Percentiles rank a stretch among this genome's conserved stretches.
These are phyloP conservation scores for Phymorhynchus buccinoides DNA, from an alignment of 1,140 invertebrate species.

Conservation along the genomic window DNA sequence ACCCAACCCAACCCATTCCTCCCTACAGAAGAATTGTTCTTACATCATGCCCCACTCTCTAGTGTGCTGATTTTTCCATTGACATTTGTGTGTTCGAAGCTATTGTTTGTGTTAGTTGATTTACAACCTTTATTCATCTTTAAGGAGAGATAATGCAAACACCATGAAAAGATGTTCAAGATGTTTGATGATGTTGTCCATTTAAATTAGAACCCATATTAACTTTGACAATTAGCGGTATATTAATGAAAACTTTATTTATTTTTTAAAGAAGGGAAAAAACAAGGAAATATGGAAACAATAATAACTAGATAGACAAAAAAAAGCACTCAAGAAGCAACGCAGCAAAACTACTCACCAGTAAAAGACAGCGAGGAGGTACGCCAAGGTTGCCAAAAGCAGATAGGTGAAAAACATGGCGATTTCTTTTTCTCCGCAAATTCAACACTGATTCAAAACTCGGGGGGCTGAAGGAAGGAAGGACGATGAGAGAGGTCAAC, in stretches of 20 bases:
- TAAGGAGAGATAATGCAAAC: too few species aligned
- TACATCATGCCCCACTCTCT: background rate
- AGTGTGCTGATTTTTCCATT: background rate
- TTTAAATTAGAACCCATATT: background rate
- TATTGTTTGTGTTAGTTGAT: background rate
- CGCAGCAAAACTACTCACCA: slow-evolving; percentile 33
- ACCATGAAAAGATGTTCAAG: too few species aligned
- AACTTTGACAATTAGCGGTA: background rate
- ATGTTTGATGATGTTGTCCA: background rate
- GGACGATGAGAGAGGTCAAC: background rate
- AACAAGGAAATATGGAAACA: background rate
- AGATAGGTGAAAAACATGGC: slow-evolving; percentile 25
- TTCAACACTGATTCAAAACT: background rate
- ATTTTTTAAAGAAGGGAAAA: background rate
- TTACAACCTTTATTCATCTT: too few species aligned
- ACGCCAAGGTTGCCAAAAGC: slow-evolving; percentile 26
- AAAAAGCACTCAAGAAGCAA: background rate
- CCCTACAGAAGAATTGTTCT: background rate
- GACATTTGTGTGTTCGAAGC: background rate
- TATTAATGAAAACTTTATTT: background rate
- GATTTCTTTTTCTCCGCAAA: background rate
- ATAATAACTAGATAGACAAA: background rate
- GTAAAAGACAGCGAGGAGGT: slow-evolving; percentile 39
- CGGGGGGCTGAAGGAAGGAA: background rate
- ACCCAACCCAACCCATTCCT: too few species aligned